phyloP scores from a whole-genome alignment of 2,113 vertebrate species.

The Podarcis raffonei region DNA sequence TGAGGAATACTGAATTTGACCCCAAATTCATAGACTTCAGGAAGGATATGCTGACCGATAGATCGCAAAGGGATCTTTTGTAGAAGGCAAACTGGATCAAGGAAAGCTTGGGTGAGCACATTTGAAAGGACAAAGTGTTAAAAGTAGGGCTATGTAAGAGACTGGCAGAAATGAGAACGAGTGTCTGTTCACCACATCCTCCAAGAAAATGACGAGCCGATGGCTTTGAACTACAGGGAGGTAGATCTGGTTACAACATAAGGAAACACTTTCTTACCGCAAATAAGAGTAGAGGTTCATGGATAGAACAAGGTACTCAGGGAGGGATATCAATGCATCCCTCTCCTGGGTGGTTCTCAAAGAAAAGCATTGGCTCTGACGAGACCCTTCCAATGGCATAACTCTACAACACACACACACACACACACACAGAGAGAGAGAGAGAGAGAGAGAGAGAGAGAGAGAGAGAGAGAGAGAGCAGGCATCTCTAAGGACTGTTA shows the following conservation, averaged over 20 bases:
- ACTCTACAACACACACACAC: too few relatives aligned
- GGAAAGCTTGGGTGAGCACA: background rate
- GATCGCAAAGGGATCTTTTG: background rate
- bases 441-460: too few relatives aligned
- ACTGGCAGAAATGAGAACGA: background rate
- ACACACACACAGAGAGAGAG: too few relatives aligned
- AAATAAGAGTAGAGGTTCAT: background rate
- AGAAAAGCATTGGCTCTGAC: too few relatives aligned
- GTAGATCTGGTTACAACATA: background rate
- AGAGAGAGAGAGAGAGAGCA: too few relatives aligned
- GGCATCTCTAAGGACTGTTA: background rate
- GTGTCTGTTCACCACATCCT: background rate
- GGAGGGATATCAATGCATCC: background rate
- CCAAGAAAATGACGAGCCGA: background rate
- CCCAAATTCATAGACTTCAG: background rate
- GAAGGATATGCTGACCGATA: background rate
- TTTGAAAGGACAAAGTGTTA: too few relatives aligned
- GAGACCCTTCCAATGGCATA: background rate
- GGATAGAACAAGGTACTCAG: background rate
- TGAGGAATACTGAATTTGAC: background rate
- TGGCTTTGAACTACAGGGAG: constrained; percentile 14
- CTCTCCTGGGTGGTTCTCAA: background rate
- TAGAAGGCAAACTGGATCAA: background rate
- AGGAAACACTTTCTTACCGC: background rate
- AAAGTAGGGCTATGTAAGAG: background rate